Conservation (phyloP, 1,140 invertebrate species). For the Lasioglossum albipes region DNA sequence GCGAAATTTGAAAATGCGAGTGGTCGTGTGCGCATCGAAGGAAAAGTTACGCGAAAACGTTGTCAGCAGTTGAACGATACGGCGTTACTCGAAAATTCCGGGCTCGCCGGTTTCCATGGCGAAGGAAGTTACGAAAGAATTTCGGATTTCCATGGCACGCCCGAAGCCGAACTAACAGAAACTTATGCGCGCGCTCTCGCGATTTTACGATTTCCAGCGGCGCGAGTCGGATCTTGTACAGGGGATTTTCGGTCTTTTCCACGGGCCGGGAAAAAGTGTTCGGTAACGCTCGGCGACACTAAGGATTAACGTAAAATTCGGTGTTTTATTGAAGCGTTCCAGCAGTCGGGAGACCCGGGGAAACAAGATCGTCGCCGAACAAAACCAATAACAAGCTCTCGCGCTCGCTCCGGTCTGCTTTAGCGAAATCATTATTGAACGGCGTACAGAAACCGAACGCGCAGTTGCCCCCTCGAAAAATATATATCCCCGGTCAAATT, state of each 20-base stretch:
- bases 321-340: background rate
- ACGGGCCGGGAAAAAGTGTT: background rate
- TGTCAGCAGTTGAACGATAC: conserved; percentile 1
- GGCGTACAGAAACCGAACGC: background rate
- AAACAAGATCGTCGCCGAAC: background rate
- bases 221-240: background rate
- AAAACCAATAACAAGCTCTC: conserved; percentile 6
- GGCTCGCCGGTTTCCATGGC: background rate
- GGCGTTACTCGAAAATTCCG: background rate
- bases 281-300: background rate
- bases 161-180: background rate
- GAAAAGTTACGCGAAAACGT: background rate
- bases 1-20: too few relatives aligned
- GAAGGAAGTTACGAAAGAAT: conserved; percentile 5
- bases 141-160: background rate
- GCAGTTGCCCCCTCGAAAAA: background rate
- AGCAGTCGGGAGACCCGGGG: too few relatives aligned
- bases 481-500: background rate
- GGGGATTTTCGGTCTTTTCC: conserved; percentile 1
- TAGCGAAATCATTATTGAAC: background rate
- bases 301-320: conserved; percentile 16
- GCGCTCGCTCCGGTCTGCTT: background rate
- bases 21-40: too few relatives aligned
- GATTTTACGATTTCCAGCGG: conserved; percentile 8
- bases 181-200: conserved; percentile 3